phyloP scores from a whole-genome alignment of 35 echinoderm and acorn worm species.

The Eucidaris tribuloides region DNA sequence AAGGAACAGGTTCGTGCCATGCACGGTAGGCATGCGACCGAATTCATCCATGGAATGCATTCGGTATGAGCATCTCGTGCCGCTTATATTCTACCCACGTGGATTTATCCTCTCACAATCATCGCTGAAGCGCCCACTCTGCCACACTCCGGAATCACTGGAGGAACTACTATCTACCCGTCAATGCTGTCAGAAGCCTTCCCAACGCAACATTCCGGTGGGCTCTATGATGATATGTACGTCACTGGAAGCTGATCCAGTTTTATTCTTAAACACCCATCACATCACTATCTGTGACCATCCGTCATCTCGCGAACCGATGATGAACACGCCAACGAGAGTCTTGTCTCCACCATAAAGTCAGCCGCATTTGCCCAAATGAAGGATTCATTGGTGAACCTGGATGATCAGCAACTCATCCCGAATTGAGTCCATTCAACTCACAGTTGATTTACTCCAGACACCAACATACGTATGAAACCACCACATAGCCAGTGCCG shows the following conservation, averaged over 20 bases:
- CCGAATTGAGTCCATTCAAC: conserved; percentile 88
- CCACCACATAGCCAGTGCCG: conserved; percentile 79
- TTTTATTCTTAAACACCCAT: conserved; percentile 91
- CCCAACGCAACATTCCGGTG: conserved; percentile 74
- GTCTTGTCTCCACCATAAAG: conserved; percentile 73
- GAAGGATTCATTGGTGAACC: conserved; percentile 92
- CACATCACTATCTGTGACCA: too few species aligned
- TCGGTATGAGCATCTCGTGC: conserved; percentile 85
- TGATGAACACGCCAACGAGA: conserved; percentile 67
- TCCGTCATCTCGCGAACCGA: conserved; percentile 74
- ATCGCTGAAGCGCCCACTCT: conserved; percentile 54
- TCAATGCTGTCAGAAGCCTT: conserved; percentile 68
- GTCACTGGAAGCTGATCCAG: conserved; percentile 89
- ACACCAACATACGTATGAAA: conserved; percentile 86
- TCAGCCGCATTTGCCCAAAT: conserved; percentile 43
- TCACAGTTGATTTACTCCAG: conserved; percentile 61
- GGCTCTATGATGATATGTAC: conserved; percentile 68
- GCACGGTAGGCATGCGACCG: conserved; percentile 68
- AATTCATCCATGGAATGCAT: conserved; percentile 69
- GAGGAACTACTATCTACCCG: conserved; percentile 74
- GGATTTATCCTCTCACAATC: conserved; percentile 71
- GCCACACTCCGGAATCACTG: conserved; percentile 33
- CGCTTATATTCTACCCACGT: conserved; percentile 79
- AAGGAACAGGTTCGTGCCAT: conserved; percentile 44
- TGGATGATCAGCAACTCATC: conserved; percentile 84